Percentiles rank a stretch among this genome's conserved stretches.
Evolutionary conservation across 2,113 vertebrate genomes (phyloP).

Genomic region (Pelecanus crispus): DNA sequence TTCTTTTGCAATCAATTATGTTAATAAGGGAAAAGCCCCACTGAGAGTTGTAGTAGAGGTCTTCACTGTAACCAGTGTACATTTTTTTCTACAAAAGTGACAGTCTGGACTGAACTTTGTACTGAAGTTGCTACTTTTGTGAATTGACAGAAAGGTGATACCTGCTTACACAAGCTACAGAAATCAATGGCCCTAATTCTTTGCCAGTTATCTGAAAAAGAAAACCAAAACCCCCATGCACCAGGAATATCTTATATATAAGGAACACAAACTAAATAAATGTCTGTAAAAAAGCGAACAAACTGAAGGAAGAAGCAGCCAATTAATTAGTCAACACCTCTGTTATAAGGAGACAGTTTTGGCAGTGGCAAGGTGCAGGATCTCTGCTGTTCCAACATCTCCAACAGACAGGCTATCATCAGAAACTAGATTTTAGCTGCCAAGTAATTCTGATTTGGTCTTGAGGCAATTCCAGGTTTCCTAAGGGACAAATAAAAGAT

Average conservation of each 20-base stretch:
- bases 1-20: background rate
- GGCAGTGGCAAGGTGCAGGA: background rate
- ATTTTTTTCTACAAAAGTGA: background rate
- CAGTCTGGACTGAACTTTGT: background rate
- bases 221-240: background rate
- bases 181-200: background rate
- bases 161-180: background rate
- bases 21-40: background rate
- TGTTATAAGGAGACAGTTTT: background rate
- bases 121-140: background rate
- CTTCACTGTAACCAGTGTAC: background rate
- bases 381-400: background rate
- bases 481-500: background rate
- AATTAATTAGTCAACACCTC: background rate
- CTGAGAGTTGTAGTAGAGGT: background rate
- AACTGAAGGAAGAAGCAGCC: background rate
- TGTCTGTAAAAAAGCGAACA: background rate
- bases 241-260: background rate
- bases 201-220: background rate
- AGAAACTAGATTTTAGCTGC: background rate
- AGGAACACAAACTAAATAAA: background rate
- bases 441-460: background rate
- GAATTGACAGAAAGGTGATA: background rate
- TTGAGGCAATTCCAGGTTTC: background rate
- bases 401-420: background rate